Percentiles rank a stretch among this genome's conserved stretches.
Conservation (phyloP, 2,113 vertebrate genomes). For the Mellivora capensis region DNA sequence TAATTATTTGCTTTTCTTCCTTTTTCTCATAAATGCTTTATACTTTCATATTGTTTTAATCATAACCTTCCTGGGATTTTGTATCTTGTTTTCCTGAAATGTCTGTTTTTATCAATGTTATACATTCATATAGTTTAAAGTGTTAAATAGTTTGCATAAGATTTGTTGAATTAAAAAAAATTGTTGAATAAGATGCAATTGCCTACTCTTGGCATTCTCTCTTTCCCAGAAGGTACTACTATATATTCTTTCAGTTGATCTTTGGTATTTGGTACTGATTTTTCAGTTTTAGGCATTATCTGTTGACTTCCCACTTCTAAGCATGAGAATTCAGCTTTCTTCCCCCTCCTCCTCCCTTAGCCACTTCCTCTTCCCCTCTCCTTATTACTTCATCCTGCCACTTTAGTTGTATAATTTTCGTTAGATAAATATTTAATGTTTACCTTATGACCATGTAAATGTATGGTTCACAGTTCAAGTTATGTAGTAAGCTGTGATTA, state of each 20-base stretch:
- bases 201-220: constrained; percentile 14
- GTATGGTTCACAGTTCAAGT: neutral
- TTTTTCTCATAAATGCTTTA: constrained; percentile 1
- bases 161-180: neutral
- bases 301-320: constrained; percentile 42
- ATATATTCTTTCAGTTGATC: constrained; percentile 13
- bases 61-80: neutral
- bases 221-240: neutral
- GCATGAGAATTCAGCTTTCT: constrained; percentile 23
- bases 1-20: constrained; percentile 6
- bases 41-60: neutral
- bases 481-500: neutral
- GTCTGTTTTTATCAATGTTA: neutral
- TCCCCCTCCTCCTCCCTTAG: neutral
- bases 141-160: neutral
- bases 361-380: constrained; percentile 20
- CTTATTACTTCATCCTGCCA: constrained; percentile 32
- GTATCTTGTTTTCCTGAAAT: neutral
- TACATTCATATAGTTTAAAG: neutral
- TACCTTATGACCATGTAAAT: neutral
- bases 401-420: constrained; percentile 24
- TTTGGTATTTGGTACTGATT: constrained; percentile 36
- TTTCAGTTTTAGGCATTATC: constrained; percentile 39
- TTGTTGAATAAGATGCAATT: neutral
- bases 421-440: constrained; percentile 23